phyloP scores from a whole-genome alignment of 2,888 invertebrate species.

The Homarus gammarus region DNA sequence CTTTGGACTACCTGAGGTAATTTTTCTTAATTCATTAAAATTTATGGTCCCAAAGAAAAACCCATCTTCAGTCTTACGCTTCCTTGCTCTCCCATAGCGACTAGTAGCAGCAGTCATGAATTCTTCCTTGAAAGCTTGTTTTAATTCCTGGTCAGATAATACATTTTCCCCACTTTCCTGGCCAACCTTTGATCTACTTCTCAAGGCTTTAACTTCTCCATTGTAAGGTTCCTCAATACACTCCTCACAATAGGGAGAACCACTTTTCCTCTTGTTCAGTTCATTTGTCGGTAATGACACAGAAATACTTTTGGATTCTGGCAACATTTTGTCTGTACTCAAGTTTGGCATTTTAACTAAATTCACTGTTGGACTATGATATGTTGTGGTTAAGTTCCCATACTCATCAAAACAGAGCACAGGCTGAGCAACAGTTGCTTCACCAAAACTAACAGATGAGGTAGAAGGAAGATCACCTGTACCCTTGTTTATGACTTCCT shows the following conservation, averaged over 20 bases:
- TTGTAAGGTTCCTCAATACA: background rate
- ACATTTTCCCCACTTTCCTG: conserved; percentile 12
- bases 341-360: background rate
- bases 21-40: conserved; percentile 75
- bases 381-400: conserved; percentile 72
- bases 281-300: background rate
- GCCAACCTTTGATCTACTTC: conserved; percentile 15
- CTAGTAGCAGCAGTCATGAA: conserved; percentile 68
- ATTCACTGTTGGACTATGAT: conserved; percentile 45
- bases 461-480: background rate
- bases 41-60: conserved; percentile 76
- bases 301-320: background rate
- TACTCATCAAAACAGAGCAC: conserved; percentile 75
- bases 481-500: background rate
- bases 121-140: conserved; percentile 73
- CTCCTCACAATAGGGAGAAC: background rate
- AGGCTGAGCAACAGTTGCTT: conserved; percentile 29
- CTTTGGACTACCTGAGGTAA: conserved; percentile 71
- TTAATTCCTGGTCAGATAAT: conserved; percentile 70
- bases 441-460: background rate
- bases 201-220: conserved; percentile 23
- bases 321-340: background rate
- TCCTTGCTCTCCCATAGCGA: conserved; percentile 74
- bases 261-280: conserved; percentile 8
- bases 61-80: conserved; percentile 71